phyloP scores from a whole-genome alignment of 2,797 vertebrate genomes.

The Discoglossus pictus region DNA sequence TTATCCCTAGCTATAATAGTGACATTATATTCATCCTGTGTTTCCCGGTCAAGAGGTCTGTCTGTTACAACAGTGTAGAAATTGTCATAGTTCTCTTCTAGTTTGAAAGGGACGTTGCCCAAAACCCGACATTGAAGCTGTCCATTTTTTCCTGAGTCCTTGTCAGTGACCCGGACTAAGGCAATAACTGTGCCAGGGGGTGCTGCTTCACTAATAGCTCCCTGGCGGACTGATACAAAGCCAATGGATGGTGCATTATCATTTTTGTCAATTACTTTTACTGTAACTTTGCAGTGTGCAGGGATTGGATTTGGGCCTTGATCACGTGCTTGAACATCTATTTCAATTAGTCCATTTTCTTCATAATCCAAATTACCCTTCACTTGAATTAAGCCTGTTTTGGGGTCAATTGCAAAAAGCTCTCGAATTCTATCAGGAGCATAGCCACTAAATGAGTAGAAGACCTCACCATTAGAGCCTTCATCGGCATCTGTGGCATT shows the following conservation, averaged over 20 bases:
- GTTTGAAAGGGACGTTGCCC: conserved; percentile 88
- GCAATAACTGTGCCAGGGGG: conserved; percentile 94
- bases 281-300: conserved; percentile 96
- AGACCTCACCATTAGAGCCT: conserved; percentile 93
- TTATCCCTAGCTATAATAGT: conserved; percentile 96
- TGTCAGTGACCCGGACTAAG: conserved; percentile 93
- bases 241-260: conserved; percentile 96
- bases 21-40: conserved; percentile 94
- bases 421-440: conserved; percentile 90
- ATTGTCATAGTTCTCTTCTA: conserved; percentile 97
- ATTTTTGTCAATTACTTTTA: conserved; percentile 93
- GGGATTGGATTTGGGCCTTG: conserved; percentile 96
- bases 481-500: conserved; percentile 96
- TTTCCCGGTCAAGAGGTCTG: conserved; percentile 89
- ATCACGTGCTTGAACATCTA: conserved; percentile 94
- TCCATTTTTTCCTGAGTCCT: conserved; percentile 93
- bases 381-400: conserved; percentile 93
- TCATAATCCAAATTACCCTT: conserved; percentile 96
- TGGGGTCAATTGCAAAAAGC: conserved; percentile 94
- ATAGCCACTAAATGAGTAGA: conserved; percentile 96
- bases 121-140: conserved; percentile 95
- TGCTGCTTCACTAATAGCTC: conserved; percentile 94
- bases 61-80: conserved; percentile 96
- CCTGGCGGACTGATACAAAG: conserved; percentile 96
- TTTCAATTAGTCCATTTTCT: conserved; percentile 92